Evolutionary conservation across 2,113 vertebrate genomes (phyloP), one percentile per base, ranked within the genome.

Genomic region (Andinoacara biseriatus): DNA sequence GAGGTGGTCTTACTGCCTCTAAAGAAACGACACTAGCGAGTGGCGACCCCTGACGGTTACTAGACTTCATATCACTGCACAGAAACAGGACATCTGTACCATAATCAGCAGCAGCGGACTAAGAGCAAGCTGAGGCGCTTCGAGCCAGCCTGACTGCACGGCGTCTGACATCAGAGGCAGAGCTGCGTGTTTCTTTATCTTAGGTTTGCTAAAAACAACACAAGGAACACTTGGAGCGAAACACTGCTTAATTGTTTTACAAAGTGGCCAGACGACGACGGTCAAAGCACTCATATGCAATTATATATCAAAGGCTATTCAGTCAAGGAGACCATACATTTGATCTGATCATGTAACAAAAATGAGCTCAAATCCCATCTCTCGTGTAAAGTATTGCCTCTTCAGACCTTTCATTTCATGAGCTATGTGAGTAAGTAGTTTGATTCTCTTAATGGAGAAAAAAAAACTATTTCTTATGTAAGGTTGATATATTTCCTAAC

Each of bases 191-290:
- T 60, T 89, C 67, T 72, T 90, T 58, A 84, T 91, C 76, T 87
- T 87, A 86, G 83, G 81, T 90, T 91, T 92, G 94, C 94, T 89
- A 80, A 89, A 89, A 95, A 95, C 92, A 91, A 89, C 92, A 95
- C 91, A 81, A 94, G 83, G 87, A 91, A 94, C 93, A 93, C 90
- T 92, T 91, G 90, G 89, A 89, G 94, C 92, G 89, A 90, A 91
- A 91, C 90, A 79, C 88, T 82, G 84, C 78, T 83, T 82, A 78
- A 84, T 91, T 81, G 60, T 83, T 90, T 86, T 79, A 89, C 90
- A 91, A 92, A 89, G 84, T 89, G 85, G 90, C 90, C 43, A 5
- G 90, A 90, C 85, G 22, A 88, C 69, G 17, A 82, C 83, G 78
- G 82, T 92, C 87, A 84, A 92, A 94, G 90, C 90, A 85, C 58